Percentiles rank a stretch among this genome's conserved stretches.
These are phyloP conservation scores for Caenorhabditis uteleia DNA, from an alignment of 2,888 invertebrate species.

Conservation along the genomic window DNA sequence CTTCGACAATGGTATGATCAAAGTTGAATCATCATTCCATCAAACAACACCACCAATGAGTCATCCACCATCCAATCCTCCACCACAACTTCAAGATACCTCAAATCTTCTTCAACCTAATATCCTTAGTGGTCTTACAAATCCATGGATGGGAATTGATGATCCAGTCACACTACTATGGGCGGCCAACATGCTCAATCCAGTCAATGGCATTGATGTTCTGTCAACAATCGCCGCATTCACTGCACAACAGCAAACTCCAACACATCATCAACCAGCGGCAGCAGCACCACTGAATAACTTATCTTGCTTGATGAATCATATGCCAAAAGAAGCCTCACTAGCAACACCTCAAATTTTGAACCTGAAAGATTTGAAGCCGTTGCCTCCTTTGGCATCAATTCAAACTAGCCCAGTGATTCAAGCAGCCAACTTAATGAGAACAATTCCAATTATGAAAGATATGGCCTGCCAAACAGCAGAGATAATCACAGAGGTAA, in stretches of 20 bases:
- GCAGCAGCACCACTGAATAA: slow-evolving; percentile 24
- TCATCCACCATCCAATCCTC: slow-evolving; percentile 25
- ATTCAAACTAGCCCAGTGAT: slow-evolving; percentile 40
- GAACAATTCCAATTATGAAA: slow-evolving; percentile 29
- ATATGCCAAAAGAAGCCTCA: slow-evolving; percentile 39
- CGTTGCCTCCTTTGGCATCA: slow-evolving; percentile 27
- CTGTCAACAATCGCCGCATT: slow-evolving; percentile 44
- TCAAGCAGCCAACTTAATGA: slow-evolving; percentile 29
- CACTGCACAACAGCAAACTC: slow-evolving; percentile 23
- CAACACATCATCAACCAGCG: slow-evolving; percentile 14
- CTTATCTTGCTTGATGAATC: slow-evolving; percentile 11
- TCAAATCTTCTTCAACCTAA: slow-evolving; percentile 43
- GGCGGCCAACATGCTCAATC: slow-evolving; percentile 49
- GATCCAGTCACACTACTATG: slow-evolving; percentile 48
- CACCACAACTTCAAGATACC: slow-evolving; percentile 23
- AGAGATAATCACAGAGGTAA: slow-evolving; percentile 13
- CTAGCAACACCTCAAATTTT: slow-evolving; percentile 12
- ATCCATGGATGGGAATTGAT: slow-evolving; percentile 35
- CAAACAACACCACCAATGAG: slow-evolving; percentile 34
- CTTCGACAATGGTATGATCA: slow-evolving; percentile 49
- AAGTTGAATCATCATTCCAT: slow-evolving; percentile 46
- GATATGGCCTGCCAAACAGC: slow-evolving; percentile 33
- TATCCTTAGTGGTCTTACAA: slow-evolving; percentile 33
- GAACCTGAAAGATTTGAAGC: slow-evolving; percentile 27
- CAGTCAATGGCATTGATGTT: slow-evolving; percentile 41